These are phyloP conservation scores for Leucozona laternaria DNA, from an alignment of 2,888 invertebrate genomes.

Conservation along the genomic window DNA sequence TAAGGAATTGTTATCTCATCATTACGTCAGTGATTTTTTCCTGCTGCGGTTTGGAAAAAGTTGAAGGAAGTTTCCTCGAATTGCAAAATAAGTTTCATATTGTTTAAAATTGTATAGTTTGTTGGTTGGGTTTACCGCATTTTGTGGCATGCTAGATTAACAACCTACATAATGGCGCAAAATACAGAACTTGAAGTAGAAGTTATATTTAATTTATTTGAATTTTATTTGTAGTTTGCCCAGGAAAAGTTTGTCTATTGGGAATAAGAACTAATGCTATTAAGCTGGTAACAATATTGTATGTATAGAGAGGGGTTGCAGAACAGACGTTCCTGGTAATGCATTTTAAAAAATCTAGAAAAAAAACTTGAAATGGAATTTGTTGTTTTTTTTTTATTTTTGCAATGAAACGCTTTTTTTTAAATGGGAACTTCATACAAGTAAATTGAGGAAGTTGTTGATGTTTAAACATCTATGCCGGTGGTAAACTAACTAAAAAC, in stretches of 20 bases:
- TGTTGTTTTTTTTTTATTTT: background rate
- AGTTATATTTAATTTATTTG: constrained; percentile 31
- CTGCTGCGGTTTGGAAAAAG: background rate
- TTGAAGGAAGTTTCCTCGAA: constrained; percentile 8
- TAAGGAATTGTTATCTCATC: constrained; percentile 14
- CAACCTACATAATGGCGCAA: background rate
- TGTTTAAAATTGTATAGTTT: constrained; percentile 20
- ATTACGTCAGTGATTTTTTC: constrained; percentile 25
- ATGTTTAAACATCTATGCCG: too few species aligned
- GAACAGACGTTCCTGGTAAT: background rate
- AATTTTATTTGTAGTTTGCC: constrained; percentile 2
- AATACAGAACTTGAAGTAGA: constrained; percentile 5
- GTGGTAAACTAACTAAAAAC: too few species aligned
- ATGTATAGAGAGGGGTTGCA: background rate
- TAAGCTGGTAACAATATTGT: constrained; percentile 13
- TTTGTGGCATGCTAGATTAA: constrained; percentile 36
- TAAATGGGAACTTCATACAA: too few species aligned
- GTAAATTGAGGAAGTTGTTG: too few species aligned
- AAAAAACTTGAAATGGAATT: background rate
- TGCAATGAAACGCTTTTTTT: background rate
- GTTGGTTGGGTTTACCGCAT: background rate
- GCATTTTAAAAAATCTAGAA: background rate
- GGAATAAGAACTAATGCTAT: constrained; percentile 8
- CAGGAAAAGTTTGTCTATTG: constrained; percentile 10
- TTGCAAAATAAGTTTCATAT: constrained; percentile 22